Base-by-base conservation (phyloP, 1,140 invertebrate genomes). In the Lutraria rhynchaena region DNA sequence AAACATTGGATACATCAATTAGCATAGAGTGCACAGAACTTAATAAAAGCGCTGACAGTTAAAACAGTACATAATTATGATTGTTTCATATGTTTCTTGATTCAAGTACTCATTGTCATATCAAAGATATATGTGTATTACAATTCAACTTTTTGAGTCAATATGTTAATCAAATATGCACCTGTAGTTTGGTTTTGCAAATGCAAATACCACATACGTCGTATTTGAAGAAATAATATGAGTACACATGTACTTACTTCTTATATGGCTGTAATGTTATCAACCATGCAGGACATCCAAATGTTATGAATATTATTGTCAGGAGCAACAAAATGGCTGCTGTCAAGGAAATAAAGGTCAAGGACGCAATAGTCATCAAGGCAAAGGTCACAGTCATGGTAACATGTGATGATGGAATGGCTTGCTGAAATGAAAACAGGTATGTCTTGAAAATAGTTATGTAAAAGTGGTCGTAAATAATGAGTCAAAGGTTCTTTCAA, bases 241-340 rank as follows among this genome's bases (percentile, higher is more conserved):
- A 19, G 19, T 49, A 55, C n/a, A 27, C 1, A 7, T 41, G 1
- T 51, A 90, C 89, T 87, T 87, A 93, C 92, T 97, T 95, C 93
- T 99, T 99, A 88, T 96, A 95, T 57, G 94, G 95, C 87, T 98
- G 96, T 92, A 96, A 96, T 70, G 91, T 93, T 0, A 97, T 94
- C 92, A 98, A 97, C 92, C 95, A 95, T 9, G 94, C 88, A 5
- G 98, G 97, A 91, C 96, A 98, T 57, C 93, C 44, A 67, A 94
- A 89, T 24, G 93, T 92, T 22, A 94, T 90, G 77, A 93, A 92
- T 7, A 94, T 1, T 81, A 93, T 88, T 37, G 92, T 60, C 0
- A 96, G 91, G 3, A 86, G 24, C 44, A 92, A 92, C 7, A 93
- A 60, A 9, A 93, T 84, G 11, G 92, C 87, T 3, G 95, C 94